These are phyloP conservation scores for Phenganax stokvisi DNA, from an alignment of 92 coral and sea anemone species.

Conservation along the genomic window DNA sequence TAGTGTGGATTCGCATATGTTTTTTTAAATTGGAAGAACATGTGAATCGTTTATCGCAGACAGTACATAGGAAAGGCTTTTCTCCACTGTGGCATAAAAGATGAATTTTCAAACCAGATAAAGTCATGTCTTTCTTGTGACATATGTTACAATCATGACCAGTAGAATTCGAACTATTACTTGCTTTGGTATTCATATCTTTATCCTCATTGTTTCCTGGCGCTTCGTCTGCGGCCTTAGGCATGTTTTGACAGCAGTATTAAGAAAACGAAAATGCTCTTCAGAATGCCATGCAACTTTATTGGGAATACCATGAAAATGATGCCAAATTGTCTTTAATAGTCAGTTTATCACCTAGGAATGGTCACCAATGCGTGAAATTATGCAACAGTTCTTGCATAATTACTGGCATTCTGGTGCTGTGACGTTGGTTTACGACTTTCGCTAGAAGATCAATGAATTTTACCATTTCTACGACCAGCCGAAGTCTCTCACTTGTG, in stretches of 20 bases:
- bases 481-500: background rate
- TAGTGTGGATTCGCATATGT: conserved; percentile 32
- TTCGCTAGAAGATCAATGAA: background rate
- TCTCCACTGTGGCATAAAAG: conserved; percentile 36
- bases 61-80: conserved; percentile 27
- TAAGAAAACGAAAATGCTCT: background rate
- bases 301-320: background rate
- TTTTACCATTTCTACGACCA: background rate
- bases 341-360: background rate
- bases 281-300: background rate
- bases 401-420: background rate
- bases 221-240: background rate
- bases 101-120: conserved; percentile 38
- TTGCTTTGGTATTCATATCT: conserved; percentile 9
- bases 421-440: conserved; percentile 9
- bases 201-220: background rate
- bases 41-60: conserved; percentile 33
- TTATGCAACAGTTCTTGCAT: conserved; percentile 16
- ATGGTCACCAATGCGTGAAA: background rate
- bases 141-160: conserved; percentile 35
- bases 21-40: conserved; percentile 37
- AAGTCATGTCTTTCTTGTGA: conserved; percentile 36
- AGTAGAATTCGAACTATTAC: background rate
- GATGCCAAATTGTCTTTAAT: background rate
- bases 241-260: background rate